These are phyloP conservation scores for Drosophila ironensis DNA, from an alignment of 1,140 invertebrate genomes.

Conservation along the genomic window DNA sequence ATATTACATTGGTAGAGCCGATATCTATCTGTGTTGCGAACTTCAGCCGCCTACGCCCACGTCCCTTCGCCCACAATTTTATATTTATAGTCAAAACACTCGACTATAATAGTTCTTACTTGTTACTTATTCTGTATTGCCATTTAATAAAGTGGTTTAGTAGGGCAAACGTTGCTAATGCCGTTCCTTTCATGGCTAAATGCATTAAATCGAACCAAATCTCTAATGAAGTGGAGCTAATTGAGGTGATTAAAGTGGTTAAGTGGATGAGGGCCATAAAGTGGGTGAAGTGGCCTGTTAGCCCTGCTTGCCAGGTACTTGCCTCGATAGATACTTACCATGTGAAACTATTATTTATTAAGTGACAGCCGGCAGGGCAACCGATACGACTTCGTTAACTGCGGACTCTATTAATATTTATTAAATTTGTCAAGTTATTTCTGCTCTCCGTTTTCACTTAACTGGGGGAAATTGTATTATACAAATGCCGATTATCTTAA, in stretches of 20 bases:
- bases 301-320: not conserved
- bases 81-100: too few species aligned
- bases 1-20: too few species aligned
- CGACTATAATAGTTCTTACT: too few species aligned
- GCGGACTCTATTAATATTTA: slow-evolving; percentile 37
- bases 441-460: slow-evolving; percentile 14
- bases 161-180: not conserved
- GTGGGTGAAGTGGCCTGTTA: not conserved
- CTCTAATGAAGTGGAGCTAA: slow-evolving; percentile 18
- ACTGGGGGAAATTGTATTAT: slow-evolving; percentile 51
- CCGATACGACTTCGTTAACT: not conserved
- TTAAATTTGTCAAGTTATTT: slow-evolving; percentile 5
- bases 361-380: not conserved
- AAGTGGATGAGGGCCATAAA: not conserved
- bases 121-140: not conserved
- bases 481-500: slow-evolving; percentile 76
- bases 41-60: too few species aligned
- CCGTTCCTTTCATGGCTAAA: not conserved
- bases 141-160: not conserved
- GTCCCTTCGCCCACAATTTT: too few species aligned
- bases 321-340: not conserved
- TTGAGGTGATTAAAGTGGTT: slow-evolving; percentile 6
- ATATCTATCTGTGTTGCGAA: too few species aligned
- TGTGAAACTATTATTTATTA: not conserved
- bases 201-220: slow-evolving; percentile 3